Percentiles rank a stretch among this genome's conserved stretches.
phyloP scores from a whole-genome alignment of 2,113 vertebrate genomes.

The Albula glossodonta region DNA sequence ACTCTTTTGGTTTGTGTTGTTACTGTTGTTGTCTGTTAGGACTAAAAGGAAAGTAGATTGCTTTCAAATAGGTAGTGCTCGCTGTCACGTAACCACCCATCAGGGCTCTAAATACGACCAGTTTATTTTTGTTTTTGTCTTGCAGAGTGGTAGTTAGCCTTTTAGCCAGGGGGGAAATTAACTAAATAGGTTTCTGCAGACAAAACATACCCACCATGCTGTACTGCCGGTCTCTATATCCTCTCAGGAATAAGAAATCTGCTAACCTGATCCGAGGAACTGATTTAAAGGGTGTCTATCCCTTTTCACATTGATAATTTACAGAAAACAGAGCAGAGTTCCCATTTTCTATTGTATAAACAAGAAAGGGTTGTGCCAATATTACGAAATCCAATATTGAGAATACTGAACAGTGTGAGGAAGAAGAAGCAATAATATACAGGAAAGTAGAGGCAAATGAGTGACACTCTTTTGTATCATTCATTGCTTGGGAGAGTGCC shows the following conservation, averaged over 20 bases:
- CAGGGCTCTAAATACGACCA: not conserved
- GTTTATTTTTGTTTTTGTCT: not conserved
- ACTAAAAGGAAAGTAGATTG: not conserved
- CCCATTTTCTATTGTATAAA: not conserved
- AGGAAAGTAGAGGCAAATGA: too few species aligned
- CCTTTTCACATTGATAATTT: not conserved
- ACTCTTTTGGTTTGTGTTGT: not conserved
- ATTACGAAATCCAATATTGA: not conserved
- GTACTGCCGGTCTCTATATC: not conserved
- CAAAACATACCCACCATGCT: not conserved
- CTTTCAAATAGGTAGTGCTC: not conserved
- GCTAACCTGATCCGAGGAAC: not conserved
- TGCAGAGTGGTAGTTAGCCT: not conserved
- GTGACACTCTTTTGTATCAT: not conserved
- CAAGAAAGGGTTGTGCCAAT: not conserved
- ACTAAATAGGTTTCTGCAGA: not conserved
- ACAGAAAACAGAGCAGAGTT: not conserved
- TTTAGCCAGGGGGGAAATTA: slow-evolving; percentile 14
- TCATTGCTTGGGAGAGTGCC: not conserved
- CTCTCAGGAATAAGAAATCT: slow-evolving; percentile 1
- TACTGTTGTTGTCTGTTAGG: not conserved
- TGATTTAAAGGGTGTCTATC: not conserved
- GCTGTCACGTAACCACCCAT: not conserved
- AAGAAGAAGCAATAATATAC: too few species aligned
- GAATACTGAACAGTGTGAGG: too few species aligned